phyloP scores from a whole-genome alignment of 2,888 invertebrate species.

The Bombyx huttoni region DNA sequence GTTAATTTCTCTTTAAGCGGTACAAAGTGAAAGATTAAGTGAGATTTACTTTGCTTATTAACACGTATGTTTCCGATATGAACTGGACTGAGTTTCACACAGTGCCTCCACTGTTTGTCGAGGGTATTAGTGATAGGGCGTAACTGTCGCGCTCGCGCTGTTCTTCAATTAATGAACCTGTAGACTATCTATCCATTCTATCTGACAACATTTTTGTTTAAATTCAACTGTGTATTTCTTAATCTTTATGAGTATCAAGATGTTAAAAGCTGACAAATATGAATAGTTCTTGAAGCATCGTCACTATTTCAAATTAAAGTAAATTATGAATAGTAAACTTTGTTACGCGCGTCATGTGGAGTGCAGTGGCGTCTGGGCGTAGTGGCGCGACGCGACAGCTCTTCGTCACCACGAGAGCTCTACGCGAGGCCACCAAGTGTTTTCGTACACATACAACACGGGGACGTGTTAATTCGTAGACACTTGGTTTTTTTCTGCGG shows the following conservation, averaged over 20 bases:
- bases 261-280: neutral
- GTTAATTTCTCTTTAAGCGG: constrained; percentile 58
- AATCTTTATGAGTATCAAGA: neutral
- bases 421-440: constrained; percentile 58
- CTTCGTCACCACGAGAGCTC: constrained; percentile 63
- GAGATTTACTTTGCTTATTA: constrained; percentile 47
- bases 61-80: constrained; percentile 41
- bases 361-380: constrained; percentile 32
- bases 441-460: constrained; percentile 65
- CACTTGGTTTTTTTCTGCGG: constrained; percentile 62
- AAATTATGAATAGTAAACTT: constrained; percentile 58
- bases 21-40: constrained; percentile 65
- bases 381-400: constrained; percentile 36
- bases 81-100: constrained; percentile 58
- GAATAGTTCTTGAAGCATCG: constrained; percentile 22
- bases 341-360: constrained; percentile 40
- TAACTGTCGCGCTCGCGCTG: constrained; percentile 42
- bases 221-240: neutral
- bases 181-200: constrained; percentile 4
- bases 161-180: constrained; percentile 13
- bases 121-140: constrained; percentile 42
- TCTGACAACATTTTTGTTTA: constrained; percentile 7
- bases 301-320: constrained; percentile 51
- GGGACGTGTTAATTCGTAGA: constrained; percentile 72
- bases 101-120: constrained; percentile 39